Base-by-base conservation (phyloP, 1,140 invertebrate genomes). In the Drosophila ficusphila region DNA sequence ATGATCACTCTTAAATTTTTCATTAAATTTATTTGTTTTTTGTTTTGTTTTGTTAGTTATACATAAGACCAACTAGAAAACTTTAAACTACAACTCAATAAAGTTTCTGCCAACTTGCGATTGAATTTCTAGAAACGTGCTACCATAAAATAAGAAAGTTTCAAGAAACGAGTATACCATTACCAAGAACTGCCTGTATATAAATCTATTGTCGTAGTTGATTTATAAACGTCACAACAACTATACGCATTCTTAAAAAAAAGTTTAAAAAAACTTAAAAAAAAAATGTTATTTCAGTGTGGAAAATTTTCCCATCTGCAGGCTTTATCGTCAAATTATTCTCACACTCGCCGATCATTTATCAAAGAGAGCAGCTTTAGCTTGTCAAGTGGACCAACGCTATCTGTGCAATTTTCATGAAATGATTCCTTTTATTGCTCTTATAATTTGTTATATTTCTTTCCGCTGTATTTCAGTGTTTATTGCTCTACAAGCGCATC, bases 291-390 rank as follows among this genome's bases (percentile, higher is more conserved):
- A 4, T 18, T 16, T 1, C 16, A n/a, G 1, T 9, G 18, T 9
- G 18, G 14, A 19, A 16, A 48, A n/a, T n/a, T 19, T 21, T 29
- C 1, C 8, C 36, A 29, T 27, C 57, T 46, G 27, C 42, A 16
- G 6, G 7, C 11, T 21, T 49, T 48, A 33, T 68, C 9, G 21
- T 36, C 14, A 3, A 36, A 8, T 53, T 54, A 29, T 29, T 38
- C 51, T 25, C 57, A 54, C 21, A 64, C 11, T 29, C 9, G 0
- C 6, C 21, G 46, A 83, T 73, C 79, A 73, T 81, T 81, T 83
- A 83, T 83, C 74, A 82, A 31, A 57, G 21, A 36, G 16, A 18
- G 27, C 39, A 64, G 57, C 61, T 74, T 70, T 60, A 8, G 9
- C 25, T 38, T 69, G 60, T 74, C 54, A 53, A 14, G 60, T 5